Evolutionary conservation across 2,113 vertebrate genomes (phyloP).

Genomic region (Colius striatus): DNA sequence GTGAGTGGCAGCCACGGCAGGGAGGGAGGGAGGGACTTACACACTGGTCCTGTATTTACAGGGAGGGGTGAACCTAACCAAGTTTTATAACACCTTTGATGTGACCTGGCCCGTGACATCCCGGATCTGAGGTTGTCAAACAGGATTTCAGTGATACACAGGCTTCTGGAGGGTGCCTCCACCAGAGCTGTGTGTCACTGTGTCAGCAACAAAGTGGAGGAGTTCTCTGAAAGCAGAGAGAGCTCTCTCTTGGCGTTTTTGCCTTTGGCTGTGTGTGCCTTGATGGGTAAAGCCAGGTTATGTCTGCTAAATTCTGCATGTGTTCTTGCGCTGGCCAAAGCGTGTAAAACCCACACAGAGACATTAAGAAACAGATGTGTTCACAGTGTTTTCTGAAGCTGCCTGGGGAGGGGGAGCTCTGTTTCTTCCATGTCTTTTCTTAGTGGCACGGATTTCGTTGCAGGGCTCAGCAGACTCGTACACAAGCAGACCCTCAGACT

Average conservation of each 20-base stretch:
- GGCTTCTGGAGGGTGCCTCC: neutral
- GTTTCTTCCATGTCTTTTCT: neutral
- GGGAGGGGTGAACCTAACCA: neutral
- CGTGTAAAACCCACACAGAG: neutral
- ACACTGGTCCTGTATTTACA: neutral
- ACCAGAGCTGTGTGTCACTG: neutral
- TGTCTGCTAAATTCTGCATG: neutral
- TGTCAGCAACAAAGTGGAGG: neutral
- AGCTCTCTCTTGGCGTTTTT: neutral
- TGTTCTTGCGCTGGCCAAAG: neutral
- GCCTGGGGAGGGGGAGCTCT: neutral
- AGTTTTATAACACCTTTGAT: neutral
- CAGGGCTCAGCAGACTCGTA: slow-evolving; percentile 99
- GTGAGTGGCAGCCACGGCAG: neutral
- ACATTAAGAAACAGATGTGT: neutral
- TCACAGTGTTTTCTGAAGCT: neutral
- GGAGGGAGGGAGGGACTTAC: neutral
- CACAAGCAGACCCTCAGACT: slow-evolving; percentile 98
- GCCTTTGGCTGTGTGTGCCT: neutral
- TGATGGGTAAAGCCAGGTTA: neutral
- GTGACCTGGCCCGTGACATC: neutral
- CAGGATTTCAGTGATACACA: neutral
- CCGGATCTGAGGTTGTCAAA: neutral
- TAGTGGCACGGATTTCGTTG: slow-evolving; percentile 16
- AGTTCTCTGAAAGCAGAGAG: neutral